Conservation (phyloP, 1,140 invertebrate genomes). For the Hormaphis cornu region DNA sequence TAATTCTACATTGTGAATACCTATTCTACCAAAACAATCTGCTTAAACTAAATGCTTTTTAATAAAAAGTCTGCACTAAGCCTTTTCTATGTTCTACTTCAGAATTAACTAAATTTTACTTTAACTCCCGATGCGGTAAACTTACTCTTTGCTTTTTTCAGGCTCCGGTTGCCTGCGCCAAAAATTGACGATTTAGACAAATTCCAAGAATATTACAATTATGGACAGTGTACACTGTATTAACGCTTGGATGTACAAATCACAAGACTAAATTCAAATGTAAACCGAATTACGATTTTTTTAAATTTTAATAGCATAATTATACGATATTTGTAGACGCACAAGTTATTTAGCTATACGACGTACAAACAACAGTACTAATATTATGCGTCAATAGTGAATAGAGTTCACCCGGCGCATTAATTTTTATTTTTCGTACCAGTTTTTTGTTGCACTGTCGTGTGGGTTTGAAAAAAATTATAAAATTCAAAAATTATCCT, state of each 20-base stretch:
- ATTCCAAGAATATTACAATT: slow-evolving; percentile 22
- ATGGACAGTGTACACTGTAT: slow-evolving; percentile 21
- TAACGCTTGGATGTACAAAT: neutral
- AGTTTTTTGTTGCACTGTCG: no score
- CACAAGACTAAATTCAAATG: no score
- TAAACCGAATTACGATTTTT: no score
- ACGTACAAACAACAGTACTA: no score
- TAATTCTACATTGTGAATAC: neutral
- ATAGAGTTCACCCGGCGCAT: no score
- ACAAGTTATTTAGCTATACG: no score
- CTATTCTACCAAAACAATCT: neutral
- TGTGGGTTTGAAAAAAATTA: no score
- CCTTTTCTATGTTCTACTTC: slow-evolving; percentile 27
- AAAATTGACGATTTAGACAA: slow-evolving; percentile 33
- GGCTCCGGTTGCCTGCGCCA: slow-evolving; percentile 35
- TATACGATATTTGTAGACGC: no score
- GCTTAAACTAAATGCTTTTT: slow-evolving; percentile 23
- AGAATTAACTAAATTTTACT: slow-evolving; percentile 15
- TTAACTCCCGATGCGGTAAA: slow-evolving; percentile 19
- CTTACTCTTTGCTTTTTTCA: slow-evolving; percentile 38
- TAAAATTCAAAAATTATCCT: neutral
- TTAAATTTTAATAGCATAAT: no score
- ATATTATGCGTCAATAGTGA: no score
- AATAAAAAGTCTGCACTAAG: slow-evolving; percentile 14
- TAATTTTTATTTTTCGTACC: no score